phyloP scores from a whole-genome alignment of 1,140 invertebrate genomes.

The Bombus cullumanus region DNA sequence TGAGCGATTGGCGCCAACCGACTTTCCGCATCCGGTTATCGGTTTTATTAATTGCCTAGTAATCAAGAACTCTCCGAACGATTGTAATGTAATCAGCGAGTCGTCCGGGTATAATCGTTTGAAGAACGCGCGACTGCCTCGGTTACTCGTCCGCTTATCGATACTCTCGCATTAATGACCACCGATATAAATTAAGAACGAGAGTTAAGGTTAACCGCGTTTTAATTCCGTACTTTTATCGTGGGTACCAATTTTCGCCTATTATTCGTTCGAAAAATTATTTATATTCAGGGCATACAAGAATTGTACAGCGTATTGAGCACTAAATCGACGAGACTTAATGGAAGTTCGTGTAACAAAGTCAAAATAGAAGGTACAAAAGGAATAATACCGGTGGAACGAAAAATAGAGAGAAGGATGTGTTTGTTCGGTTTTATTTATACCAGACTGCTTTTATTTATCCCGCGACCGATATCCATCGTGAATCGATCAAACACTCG shows the following conservation, averaged over 20 bases:
- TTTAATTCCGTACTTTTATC: conserved; percentile 35
- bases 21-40: conserved; percentile 59
- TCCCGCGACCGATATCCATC: conserved; percentile 21
- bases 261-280: conserved; percentile 21
- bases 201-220: conserved; percentile 36
- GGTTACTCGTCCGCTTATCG: conserved; percentile 45
- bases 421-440: neutral
- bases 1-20: conserved; percentile 48
- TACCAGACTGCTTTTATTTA: conserved; percentile 11
- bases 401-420: neutral
- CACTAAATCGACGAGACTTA: neutral
- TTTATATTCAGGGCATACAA: neutral
- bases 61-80: conserved; percentile 53
- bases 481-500: conserved; percentile 15
- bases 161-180: conserved; percentile 53
- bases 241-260: neutral
- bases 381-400: neutral
- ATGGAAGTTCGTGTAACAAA: neutral
- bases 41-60: conserved; percentile 62
- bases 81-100: conserved; percentile 47
- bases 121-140: conserved; percentile 11
- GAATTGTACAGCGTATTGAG: neutral
- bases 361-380: neutral
- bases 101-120: conserved; percentile 44
- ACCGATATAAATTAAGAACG: conserved; percentile 58